Base-by-base conservation (phyloP, 64 coral and sea anemone species). In the Pocillopora verrucosa region DNA sequence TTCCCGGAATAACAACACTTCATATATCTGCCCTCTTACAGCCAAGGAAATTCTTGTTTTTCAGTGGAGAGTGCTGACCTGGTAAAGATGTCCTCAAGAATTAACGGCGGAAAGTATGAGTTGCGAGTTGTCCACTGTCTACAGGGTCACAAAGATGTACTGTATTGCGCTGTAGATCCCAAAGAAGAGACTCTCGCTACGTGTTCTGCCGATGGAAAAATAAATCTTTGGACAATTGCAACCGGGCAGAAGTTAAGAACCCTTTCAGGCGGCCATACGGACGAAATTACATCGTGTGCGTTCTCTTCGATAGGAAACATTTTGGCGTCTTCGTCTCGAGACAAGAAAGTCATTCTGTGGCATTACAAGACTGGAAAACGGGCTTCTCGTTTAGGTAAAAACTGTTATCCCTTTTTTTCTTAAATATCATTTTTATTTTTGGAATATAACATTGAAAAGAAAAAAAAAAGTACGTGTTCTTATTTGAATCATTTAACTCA, bases 381-480 rank as follows among this genome's bases (percentile, higher is more conserved):
- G 12, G 90, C 90, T 87, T 86, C 90, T n/a, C 75, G 90, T 37
- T 36, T 92, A 59, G 90, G 90, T 92, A 90, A 72, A 78, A 74
- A 68, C 41, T 16, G 34, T 17, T 16, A 13, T 16, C 35, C 38
- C 16, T 51, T 36, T 38, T 41, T 78, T 51, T 0, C 36, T n/a
- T 34, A 45, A 36, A 78, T 12, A 10, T 4, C 19, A 58, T 58
- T 38, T 17, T 51, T 51, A 30, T 19, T n/a, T 25, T 1, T 38
- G 76, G 76, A 58, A 56, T 17, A n/a, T 78, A 9, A 14, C 76
- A 38, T 3, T 78, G 56, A 58, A 51, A 51, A 17, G 13, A 19
- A 19, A 17, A 78, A 51, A 78, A 30, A 72, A 5, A 72, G 5
- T 5, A 72, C 17, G 3, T 1, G 17, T 72, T 72, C 17, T 72